phyloP scores from a whole-genome alignment of 2,888 invertebrate species.

The Callimorpha dominula region DNA sequence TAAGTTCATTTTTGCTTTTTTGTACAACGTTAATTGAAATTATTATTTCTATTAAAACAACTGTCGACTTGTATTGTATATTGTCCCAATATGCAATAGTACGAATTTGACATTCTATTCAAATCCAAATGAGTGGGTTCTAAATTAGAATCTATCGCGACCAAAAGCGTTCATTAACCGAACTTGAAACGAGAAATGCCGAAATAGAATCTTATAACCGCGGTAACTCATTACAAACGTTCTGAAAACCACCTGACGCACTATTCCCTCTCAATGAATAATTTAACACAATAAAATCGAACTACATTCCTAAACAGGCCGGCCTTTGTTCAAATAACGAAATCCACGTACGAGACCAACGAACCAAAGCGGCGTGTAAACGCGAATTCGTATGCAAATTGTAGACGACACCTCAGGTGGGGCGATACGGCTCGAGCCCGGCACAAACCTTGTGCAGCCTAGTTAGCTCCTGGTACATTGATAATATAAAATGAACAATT shows the following conservation, averaged over 20 bases:
- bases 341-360: conserved; percentile 50
- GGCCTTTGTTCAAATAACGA: conserved; percentile 49
- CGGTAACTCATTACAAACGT: conserved; percentile 7
- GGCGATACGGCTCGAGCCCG: conserved; percentile 13
- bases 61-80: too few relatives aligned
- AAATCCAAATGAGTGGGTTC: too few relatives aligned
- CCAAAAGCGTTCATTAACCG: background rate
- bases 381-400: conserved; percentile 61
- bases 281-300: conserved; percentile 46
- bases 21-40: too few relatives aligned
- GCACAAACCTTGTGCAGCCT: conserved; percentile 7
- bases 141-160: background rate
- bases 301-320: conserved; percentile 25
- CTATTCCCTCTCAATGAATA: conserved; percentile 34
- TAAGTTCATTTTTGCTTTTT: too few relatives aligned
- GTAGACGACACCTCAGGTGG: conserved; percentile 50
- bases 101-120: background rate
- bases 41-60: too few relatives aligned
- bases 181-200: background rate
- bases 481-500: background rate
- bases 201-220: background rate
- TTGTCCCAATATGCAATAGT: too few relatives aligned
- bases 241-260: conserved; percentile 4
- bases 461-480: background rate
- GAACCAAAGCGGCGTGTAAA: conserved; percentile 47